A percentile compares a stretch with the other conserved stretches of the same genome.
phyloP scores from a whole-genome alignment of 2,888 invertebrate genomes.

The Actias luna region DNA sequence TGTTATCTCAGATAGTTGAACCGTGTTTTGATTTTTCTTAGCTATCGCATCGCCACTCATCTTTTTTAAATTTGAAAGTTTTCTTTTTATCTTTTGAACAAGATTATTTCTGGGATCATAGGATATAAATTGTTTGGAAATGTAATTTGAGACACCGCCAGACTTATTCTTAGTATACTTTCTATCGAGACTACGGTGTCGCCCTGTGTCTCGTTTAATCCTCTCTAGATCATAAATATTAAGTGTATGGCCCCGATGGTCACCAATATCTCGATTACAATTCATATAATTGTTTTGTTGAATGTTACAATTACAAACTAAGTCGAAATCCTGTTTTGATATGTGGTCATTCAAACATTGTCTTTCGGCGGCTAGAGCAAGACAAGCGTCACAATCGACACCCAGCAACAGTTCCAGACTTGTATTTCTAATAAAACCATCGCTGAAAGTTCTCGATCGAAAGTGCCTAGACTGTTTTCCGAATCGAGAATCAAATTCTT shows the following conservation, averaged over 20 bases:
- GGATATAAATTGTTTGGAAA: conserved; percentile 76
- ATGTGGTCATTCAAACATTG: conserved; percentile 67
- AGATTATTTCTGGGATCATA: conserved; percentile 75
- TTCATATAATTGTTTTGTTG: conserved; percentile 73
- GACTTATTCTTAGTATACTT: conserved; percentile 74
- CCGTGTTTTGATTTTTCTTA: conserved; percentile 74
- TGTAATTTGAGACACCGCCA: conserved; percentile 73
- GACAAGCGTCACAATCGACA: conserved; percentile 77
- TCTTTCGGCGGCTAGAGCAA: conserved; percentile 68
- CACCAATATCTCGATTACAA: conserved; percentile 57
- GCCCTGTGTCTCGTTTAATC: conserved; percentile 66
- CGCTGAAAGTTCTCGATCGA: conserved; percentile 76
- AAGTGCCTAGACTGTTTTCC: conserved; percentile 62
- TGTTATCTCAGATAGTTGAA: conserved; percentile 75
- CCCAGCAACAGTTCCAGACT: conserved; percentile 76
- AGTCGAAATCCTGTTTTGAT: conserved; percentile 68
- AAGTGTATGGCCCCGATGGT: conserved; percentile 67
- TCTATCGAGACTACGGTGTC: conserved; percentile 75
- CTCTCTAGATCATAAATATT: conserved; percentile 74
- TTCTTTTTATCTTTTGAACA: conserved; percentile 77
- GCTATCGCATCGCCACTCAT: conserved; percentile 72
- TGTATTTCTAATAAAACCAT: conserved; percentile 75
- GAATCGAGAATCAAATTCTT: conserved; percentile 40
- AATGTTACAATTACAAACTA: conserved; percentile 74
- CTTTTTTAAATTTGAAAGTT: conserved; percentile 76